Evolutionary conservation across 2,888 invertebrate species (phyloP), one percentile per base, ranked within the genome.

Genomic region (Nomada ruficornis): DNA sequence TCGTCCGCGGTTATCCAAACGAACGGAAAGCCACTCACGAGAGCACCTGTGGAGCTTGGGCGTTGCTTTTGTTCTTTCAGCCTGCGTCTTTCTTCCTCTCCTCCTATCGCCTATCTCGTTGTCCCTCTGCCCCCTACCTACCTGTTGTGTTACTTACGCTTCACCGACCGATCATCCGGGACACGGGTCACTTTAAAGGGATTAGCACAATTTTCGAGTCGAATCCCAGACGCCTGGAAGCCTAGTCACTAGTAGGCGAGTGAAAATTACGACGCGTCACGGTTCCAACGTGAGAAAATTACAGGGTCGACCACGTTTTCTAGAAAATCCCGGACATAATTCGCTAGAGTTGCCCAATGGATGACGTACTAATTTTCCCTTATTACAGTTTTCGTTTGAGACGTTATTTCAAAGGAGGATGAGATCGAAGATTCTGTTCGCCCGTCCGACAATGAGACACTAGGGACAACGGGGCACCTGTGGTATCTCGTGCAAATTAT

Each of bases 31-130:
- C 83, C 82, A 84, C 86, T 85, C 83, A 78, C 82, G 82, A 84
- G 87, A 89, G 92, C 92, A 92, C 92, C 92, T 92, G 92, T 92
- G 89, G 92, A 91, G 91, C 89, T 88, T 79, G 85, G 79, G 79
- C 80, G 85, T 84, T 82, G 82, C 87, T 89, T 90, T 92, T 91
- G 90, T 91, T 91, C 91, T 89, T 89, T 79, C 80, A 79, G 67
- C 76, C 77, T 71, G 71, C 60, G 81, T 57, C 63, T 29, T 36
- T 64, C 57, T 36, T 71, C 62, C 77, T 76, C 50, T 83, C 67
- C 63, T 26, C 26, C 71, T 68, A 50, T 36, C 62, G 54, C 50
- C 72, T 76, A 72, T 65, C 69, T 73, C 81, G 83, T 82, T 80
- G 79, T 70, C 82, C 75, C 86, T 70, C 65, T 50, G 47, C 67